Evolutionary conservation across 2,797 vertebrate species (phyloP), one percentile per base, ranked within the genome.

Genomic region (Taenioides sp.): DNA sequence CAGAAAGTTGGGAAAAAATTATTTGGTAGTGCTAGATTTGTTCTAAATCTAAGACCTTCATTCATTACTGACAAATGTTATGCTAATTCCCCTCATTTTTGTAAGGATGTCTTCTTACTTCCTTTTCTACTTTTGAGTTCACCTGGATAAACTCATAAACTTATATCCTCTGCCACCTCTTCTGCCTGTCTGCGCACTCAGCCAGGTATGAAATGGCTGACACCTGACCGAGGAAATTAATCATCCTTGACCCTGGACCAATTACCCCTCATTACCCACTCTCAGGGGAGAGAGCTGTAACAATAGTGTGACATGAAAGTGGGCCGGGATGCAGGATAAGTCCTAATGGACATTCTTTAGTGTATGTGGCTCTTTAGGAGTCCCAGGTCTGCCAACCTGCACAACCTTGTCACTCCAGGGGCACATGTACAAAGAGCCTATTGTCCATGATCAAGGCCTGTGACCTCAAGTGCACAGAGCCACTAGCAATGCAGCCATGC

Each of bases 171-270:
- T 27, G 14, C 59, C 71, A 40, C 71, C 66, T 66, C 69, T 74
- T 83, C 74, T 78, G 82, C 84, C 82, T 79, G 76, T 77, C 78
- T 76, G 25, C 25, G n/a, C 76, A 75, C 75, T 67, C 83, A 84
- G 81, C 80, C 84, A 93, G 89, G 92, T 92, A 93, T 87, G 83
- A 90, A 90, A 86, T 84, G 82, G 43, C 75, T 84, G 82, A 91
- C 90, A 90, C 88, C 87, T 88, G 87, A 91, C 89, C 92, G 85
- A 89, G 90, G 87, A 86, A 93, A 92, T 94, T 93, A 94, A 94
- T 93, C 89, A 93, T 92, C 92, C 92, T 91, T 94, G 92, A 93
- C 93, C 93, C 90, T 65, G 73, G 82, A 76, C 88, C 92, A 93
- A 93, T 94, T 94, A 94, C 85, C 88, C 85, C 90, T 94, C 90